These are phyloP conservation scores for Leucozona laternaria DNA, from an alignment of 2,888 invertebrate species.

Conservation along the genomic window DNA sequence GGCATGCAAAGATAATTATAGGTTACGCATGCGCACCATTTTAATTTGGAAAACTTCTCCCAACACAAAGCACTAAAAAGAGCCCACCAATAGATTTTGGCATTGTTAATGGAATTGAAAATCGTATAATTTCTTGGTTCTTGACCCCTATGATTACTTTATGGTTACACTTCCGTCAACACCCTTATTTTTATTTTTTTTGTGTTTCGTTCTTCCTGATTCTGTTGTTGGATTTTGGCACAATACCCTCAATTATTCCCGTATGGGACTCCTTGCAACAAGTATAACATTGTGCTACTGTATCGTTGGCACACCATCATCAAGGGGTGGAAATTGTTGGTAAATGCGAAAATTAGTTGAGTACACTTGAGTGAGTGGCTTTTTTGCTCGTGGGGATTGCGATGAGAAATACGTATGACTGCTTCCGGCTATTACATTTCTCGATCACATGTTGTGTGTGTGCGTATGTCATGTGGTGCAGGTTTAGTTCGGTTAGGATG, in stretches of 20 bases:
- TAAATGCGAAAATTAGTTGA: slow-evolving; percentile 68
- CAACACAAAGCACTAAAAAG: not conserved
- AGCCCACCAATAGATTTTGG: slow-evolving; percentile 62
- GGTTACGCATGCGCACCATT: slow-evolving; percentile 56
- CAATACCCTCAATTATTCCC: slow-evolving; percentile 71
- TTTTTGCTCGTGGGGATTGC: slow-evolving; percentile 22
- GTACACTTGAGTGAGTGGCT: slow-evolving; percentile 64
- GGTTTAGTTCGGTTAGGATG: slow-evolving; percentile 33
- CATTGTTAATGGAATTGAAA: slow-evolving; percentile 73
- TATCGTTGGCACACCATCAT: slow-evolving; percentile 60
- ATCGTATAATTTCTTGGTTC: slow-evolving; percentile 75
- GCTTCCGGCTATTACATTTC: slow-evolving; percentile 72
- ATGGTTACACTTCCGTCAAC: slow-evolving; percentile 75
- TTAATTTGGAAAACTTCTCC: slow-evolving; percentile 45
- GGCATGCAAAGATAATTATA: slow-evolving; percentile 70
- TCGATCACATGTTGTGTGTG: slow-evolving; percentile 38
- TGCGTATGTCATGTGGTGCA: slow-evolving; percentile 64
- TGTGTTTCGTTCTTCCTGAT: slow-evolving; percentile 11
- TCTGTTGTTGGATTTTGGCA: slow-evolving; percentile 41
- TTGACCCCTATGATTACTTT: slow-evolving; percentile 78
- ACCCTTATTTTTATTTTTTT: slow-evolving; percentile 44
- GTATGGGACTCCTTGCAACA: slow-evolving; percentile 66
- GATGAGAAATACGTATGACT: slow-evolving; percentile 16
- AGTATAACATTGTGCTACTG: slow-evolving; percentile 61
- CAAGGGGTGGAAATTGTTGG: slow-evolving; percentile 64